Base-by-base conservation (phyloP, 2,113 vertebrate species). In the Archocentrus centrarchus region DNA sequence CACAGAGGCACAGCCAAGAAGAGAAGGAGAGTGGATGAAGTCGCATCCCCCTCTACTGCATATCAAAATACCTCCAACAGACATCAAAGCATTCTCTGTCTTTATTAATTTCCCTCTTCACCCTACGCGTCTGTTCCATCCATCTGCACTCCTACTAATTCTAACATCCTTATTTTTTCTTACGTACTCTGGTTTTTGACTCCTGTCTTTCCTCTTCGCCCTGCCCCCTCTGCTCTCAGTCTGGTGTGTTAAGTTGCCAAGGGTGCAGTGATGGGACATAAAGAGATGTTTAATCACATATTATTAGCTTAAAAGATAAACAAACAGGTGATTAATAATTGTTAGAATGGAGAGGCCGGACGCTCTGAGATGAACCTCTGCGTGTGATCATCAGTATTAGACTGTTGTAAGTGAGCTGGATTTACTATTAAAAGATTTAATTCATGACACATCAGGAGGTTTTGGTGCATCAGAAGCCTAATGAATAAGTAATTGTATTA, bases 1-100 rank as follows among this genome's bases (percentile, higher is more conserved):
- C 37, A 88, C 20, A 83, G 88, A 89, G 61, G 20, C 30, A n/a
- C 32, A 79, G 84, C 80, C 88, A 88, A 85, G 75, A 81, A 73
- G n/a, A 58, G 66, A 88, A 66, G 55, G 77, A 84, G 60, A 61
- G 75, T 50, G 59, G 44, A 79, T 59, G 59, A 64, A 81, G 68
- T 24, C n/a, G 1, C 44, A 77, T 80, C 81, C 77, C 66, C 75
- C 24, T 90, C 81, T 30, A 37, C 80, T 87, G 77, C 20, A 44
- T 41, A 24, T 88, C 84, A 90, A 78, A 80, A 82, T 20, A 64
- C 35, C 79, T 58, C 24, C 37, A 27, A 73, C 75, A 55, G 75
- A 85, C 81, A 82, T 89, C 80, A 87, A 85, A 88, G 24, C 4
- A 14, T 24, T 70, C 75, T 73, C 32, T 0, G 4, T 58, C 75